A percentile compares a stretch with the other conserved stretches of the same genome.
phyloP scores from a whole-genome alignment of 2,113 vertebrate species.

The Malaclemys terrapin region DNA sequence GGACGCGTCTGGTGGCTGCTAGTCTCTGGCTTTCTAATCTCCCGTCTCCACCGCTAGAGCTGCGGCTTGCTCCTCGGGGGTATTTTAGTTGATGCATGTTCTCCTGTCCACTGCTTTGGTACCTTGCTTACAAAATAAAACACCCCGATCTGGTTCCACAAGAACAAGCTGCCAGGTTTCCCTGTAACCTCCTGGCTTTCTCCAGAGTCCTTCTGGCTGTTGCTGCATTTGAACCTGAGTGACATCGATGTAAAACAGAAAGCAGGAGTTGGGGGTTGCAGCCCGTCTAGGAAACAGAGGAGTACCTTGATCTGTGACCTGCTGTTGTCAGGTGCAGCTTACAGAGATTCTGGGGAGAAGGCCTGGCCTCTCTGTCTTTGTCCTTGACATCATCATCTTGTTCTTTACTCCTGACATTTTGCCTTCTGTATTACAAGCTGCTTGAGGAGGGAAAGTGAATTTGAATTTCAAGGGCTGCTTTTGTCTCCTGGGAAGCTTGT shows the following conservation, averaged over 20 bases:
- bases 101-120: background rate
- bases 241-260: background rate
- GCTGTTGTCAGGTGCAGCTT: background rate
- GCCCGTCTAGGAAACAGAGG: background rate
- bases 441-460: background rate
- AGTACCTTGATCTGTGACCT: background rate
- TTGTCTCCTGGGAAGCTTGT: background rate
- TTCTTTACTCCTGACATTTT: background rate
- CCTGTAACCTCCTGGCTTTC: background rate
- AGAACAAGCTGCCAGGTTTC: background rate
- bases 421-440: background rate
- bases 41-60: background rate
- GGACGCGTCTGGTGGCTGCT: background rate
- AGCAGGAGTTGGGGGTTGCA: accelerated
- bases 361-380: background rate
- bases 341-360: background rate
- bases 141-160: background rate
- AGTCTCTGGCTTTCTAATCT: background rate
- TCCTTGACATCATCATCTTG: background rate
- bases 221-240: accelerated
- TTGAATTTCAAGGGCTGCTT: background rate
- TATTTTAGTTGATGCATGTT: background rate
- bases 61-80: background rate
- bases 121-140: background rate
- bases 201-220: background rate